Conservation (phyloP, 2,797 vertebrate species). For the Heteromormyrus szaboi region DNA sequence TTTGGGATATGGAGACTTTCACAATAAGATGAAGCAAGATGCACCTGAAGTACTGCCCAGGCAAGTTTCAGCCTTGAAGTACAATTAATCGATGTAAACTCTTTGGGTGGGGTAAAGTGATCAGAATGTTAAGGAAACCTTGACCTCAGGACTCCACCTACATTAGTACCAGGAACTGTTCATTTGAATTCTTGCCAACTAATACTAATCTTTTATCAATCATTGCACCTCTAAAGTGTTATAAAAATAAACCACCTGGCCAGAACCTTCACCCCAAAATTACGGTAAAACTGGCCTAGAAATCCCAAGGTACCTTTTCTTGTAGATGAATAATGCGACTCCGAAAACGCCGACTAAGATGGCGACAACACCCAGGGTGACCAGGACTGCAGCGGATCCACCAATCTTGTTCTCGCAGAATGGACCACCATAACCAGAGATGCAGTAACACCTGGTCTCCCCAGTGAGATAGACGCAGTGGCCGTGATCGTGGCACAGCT, state of each 20-base stretch:
- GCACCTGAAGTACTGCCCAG: background rate
- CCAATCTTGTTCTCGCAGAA: constrained; percentile 61
- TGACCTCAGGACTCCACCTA: background rate
- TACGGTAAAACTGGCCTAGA: background rate
- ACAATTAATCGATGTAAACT: background rate
- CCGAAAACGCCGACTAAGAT: constrained; percentile 44
- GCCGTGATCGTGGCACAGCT: constrained; percentile 62
- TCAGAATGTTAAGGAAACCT: background rate
- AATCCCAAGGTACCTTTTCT: constrained; percentile 43
- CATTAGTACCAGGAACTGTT: background rate
- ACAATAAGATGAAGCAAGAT: background rate
- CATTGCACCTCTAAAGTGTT: background rate
- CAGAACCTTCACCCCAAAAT: background rate
- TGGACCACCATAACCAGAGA: constrained; percentile 61
- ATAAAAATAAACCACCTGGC: background rate
- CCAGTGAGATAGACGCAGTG: constrained; percentile 55
- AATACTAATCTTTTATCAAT: background rate
- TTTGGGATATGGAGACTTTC: background rate
- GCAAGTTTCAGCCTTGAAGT: background rate
- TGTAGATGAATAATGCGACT: constrained; percentile 43
- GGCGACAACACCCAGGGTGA: constrained; percentile 50
- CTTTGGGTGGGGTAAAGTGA: background rate
- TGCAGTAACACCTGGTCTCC: constrained; percentile 60
- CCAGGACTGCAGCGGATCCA: constrained; percentile 35
- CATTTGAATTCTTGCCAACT: background rate